Conservation (phyloP, 2,113 vertebrate species). For the Poeciliopsis occidentalis region DNA sequence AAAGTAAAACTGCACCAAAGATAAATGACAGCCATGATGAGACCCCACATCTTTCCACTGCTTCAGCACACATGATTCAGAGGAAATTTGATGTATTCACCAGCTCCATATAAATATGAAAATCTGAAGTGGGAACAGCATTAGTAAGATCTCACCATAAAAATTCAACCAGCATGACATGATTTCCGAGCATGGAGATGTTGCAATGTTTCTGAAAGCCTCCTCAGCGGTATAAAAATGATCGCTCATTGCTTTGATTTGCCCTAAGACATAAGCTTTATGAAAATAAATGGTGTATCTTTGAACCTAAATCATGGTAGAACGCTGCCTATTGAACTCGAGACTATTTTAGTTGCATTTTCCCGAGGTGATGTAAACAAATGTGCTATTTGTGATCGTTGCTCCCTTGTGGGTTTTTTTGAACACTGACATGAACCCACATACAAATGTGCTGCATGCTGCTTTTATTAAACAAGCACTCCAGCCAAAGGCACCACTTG, state of each 20-base stretch:
- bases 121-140: slow-evolving; percentile 19
- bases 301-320: slow-evolving; percentile 36
- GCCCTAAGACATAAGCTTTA: slow-evolving; percentile 51
- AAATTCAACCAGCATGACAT: slow-evolving; percentile 36
- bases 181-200: slow-evolving; percentile 31
- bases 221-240: slow-evolving; percentile 21
- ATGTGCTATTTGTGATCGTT: slow-evolving; percentile 28
- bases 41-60: background rate
- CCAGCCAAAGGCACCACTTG: slow-evolving; percentile 46
- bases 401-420: slow-evolving; percentile 23
- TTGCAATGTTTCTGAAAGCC: slow-evolving; percentile 37
- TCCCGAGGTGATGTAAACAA: slow-evolving; percentile 58
- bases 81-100: slow-evolving; percentile 35
- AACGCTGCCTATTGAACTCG: slow-evolving; percentile 29
- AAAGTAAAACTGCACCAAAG: background rate
- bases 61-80: slow-evolving; percentile 8
- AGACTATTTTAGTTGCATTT: slow-evolving; percentile 43
- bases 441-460: slow-evolving; percentile 15
- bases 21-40: slow-evolving; percentile 1
- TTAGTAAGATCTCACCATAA: slow-evolving; percentile 30
- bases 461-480: slow-evolving; percentile 33
- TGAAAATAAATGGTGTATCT: slow-evolving; percentile 45
- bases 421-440: slow-evolving; percentile 21
- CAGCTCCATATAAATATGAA: slow-evolving; percentile 41
- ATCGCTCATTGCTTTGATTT: slow-evolving; percentile 30